Conservation (phyloP, 2,888 invertebrate genomes). For the Napeogenes sylphis region DNA sequence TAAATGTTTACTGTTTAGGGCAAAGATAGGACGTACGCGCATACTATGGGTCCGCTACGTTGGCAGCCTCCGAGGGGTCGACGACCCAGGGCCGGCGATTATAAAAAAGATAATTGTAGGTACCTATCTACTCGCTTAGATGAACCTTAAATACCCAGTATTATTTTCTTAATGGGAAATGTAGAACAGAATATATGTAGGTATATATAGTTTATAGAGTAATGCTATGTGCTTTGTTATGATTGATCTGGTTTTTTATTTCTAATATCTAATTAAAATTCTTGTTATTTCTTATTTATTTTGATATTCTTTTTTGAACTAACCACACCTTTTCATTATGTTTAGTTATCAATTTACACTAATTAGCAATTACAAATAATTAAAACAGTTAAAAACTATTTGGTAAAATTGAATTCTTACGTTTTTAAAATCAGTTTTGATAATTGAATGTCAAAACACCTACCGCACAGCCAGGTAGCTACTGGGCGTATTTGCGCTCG, state of each 20-base stretch:
- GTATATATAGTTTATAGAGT: too few relatives aligned
- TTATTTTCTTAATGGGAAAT: slow-evolving; percentile 13
- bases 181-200: background rate
- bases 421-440: too few relatives aligned
- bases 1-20: slow-evolving; percentile 42
- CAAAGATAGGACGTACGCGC: slow-evolving; percentile 59
- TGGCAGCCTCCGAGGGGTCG: slow-evolving; percentile 70
- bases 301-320: too few relatives aligned
- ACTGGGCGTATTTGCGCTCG: slow-evolving; percentile 39
- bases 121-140: slow-evolving; percentile 36
- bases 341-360: too few relatives aligned
- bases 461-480: slow-evolving; percentile 40
- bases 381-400: too few relatives aligned
- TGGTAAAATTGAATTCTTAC: too few relatives aligned
- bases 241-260: too few relatives aligned
- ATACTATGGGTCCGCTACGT: slow-evolving; percentile 56
- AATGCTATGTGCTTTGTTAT: too few relatives aligned
- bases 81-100: slow-evolving; percentile 66
- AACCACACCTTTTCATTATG: too few relatives aligned
- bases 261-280: too few relatives aligned
- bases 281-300: too few relatives aligned
- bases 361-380: too few relatives aligned
- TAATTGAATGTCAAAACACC: slow-evolving; percentile 9
- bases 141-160: slow-evolving; percentile 22
- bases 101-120: slow-evolving; percentile 69